Base-by-base conservation (phyloP, 92 coral and sea anemone species). In the Porites lobata region DNA sequence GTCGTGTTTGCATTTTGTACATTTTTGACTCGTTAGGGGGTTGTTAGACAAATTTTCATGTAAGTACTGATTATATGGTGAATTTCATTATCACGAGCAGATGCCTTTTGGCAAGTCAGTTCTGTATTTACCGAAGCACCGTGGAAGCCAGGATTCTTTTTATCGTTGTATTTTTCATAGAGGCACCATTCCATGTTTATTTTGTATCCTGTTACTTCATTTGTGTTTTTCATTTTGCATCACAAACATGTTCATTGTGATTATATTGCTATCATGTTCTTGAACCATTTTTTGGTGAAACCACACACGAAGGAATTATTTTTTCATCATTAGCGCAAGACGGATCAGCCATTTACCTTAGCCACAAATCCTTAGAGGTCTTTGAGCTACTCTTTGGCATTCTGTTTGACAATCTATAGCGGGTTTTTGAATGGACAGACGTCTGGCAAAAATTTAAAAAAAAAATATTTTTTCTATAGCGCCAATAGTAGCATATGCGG, bases 11-110 rank as follows among this genome's bases (percentile, higher is more conserved):
- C 85, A 68, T 53, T 67, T 52, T 67, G 66, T 8, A 13, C 66
- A 80, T 80, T 80, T 80, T 67, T 67, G 26, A 17, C 85, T 67
- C 65, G 29, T 24, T 1, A 80, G 20, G 85, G 47, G 85, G 70
- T 67, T 26, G 75, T 52, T 68, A 65, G 75, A 75, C 75, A n/a
- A 38, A 38, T 68, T 38, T 38, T 76, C n/a, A 3, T 50, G 84
- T 50, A 80, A 79, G 66, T 79, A 67, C 53, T 24, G 14, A 29
- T 38, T 38, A 21, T 50, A 47, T 21, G 22, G 52, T 65, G 52
- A 50, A 47, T 64, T 14, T 50, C 20, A 20, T 79, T 51, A 17
- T 12, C 50, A 15, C 15, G 13, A 63, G n/a, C 38, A 76, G 43
- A 76, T 38, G 47, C 47, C 47, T 38, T 38, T 38, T 38, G 47